Evolutionary conservation across 2,888 invertebrate species (phyloP), one percentile per base, ranked within the genome.

Genomic region (Calameuta filiformis): DNA sequence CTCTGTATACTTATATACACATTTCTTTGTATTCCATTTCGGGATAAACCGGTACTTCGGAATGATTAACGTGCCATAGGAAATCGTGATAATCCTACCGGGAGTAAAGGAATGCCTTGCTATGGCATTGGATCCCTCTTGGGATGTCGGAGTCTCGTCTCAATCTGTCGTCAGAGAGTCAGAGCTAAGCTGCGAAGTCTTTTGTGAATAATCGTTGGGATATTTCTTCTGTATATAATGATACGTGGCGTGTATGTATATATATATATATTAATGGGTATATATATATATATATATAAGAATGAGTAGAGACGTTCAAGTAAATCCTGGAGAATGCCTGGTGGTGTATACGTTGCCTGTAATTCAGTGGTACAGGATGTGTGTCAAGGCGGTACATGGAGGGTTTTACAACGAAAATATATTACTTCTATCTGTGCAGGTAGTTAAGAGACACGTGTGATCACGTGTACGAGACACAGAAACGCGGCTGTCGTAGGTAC

Each of bases 81-180:
- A 56, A 56, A 56, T 23, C 56, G 23, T 56, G 23, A 56, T 56
- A 56, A 56, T 56, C 56, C 56, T 56, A 23, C 56, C 56, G 23
- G 15, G 56, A 56, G 56, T 56, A 56, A 56, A 56, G 56, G 56
- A 56, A 56, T 56, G 23, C 23, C 56, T 56, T 23, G 9, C 23
- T 9, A 9, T 23, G 56, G 56, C 56, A 56, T 23, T 56, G 56
- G 56, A 23, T 9, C 56, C 56, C 56, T 23, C 56, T 23, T 56
- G 71, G 30, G 23, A 71, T 71, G 71, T 71, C 71, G 71, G n/a
- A 30, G 71, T 33, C 33, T 71, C 71, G 30, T 71, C 35, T 71
- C 71, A 71, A 71, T 71, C 35, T 56, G 56, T 56, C 56, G 77
- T 31, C 68, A 75, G 35, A 69, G 69, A 35, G 76, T 11, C 12